Evolutionary conservation across 1,140 invertebrate genomes (phyloP).

Genomic region (Trichomalopsis sarcophagae): DNA sequence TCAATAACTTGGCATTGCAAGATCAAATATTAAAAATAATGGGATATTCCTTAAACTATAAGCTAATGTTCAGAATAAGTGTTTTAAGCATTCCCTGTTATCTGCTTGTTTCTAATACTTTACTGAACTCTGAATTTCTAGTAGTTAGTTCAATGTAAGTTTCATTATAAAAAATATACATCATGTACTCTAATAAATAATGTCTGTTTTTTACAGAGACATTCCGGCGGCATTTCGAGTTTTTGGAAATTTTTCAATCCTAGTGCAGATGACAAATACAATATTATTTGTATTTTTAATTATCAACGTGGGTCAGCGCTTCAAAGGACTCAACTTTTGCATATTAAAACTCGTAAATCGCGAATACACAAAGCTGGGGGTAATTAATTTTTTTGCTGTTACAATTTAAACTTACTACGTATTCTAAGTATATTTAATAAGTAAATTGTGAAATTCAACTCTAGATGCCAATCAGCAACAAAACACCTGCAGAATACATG

Average conservation of each 20-base stretch:
- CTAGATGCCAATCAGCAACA: not conserved
- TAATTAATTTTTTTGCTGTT: not conserved
- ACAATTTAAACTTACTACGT: not conserved
- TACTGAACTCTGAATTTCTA: constrained; percentile 21
- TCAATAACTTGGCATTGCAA: not conserved
- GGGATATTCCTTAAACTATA: constrained; percentile 25
- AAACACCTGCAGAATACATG: not conserved
- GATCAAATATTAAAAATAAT: constrained; percentile 9
- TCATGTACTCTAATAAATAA: too few species aligned
- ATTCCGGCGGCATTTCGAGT: not conserved
- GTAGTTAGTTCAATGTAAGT: not conserved
- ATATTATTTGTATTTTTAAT: constrained; percentile 10
- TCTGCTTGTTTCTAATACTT: not conserved
- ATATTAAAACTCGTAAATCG: not conserved
- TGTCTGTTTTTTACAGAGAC: not conserved
- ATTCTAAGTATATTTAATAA: not conserved
- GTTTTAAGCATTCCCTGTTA: not conserved
- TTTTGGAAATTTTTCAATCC: constrained; percentile 4
- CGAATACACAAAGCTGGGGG: not conserved
- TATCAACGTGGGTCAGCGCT: constrained; percentile 12
- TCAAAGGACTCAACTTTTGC: constrained; percentile 1
- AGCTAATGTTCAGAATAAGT: not conserved
- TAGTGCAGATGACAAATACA: constrained; percentile 10
- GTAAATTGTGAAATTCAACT: not conserved
- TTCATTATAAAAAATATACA: too few species aligned